These are phyloP conservation scores for Onychomys leucogaster DNA, from an alignment of 2,797 vertebrate genomes.

Conservation along the genomic window DNA sequence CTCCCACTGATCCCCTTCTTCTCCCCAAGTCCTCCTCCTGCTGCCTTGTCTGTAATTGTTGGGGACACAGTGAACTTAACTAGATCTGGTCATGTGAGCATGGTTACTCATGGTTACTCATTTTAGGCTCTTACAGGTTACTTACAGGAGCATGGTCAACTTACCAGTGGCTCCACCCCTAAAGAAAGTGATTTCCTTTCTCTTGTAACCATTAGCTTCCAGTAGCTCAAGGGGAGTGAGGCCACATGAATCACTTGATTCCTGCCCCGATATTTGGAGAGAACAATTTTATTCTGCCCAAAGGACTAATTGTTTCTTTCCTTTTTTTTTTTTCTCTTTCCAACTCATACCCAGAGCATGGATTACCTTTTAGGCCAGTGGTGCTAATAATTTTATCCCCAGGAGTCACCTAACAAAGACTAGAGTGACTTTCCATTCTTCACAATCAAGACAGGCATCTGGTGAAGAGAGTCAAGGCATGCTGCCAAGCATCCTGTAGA, in stretches of 20 bases:
- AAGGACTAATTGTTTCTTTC: background rate
- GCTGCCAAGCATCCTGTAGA: background rate
- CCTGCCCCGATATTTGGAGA: background rate
- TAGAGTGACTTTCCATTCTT: background rate
- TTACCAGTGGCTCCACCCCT: background rate
- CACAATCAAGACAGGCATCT: background rate
- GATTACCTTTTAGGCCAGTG: background rate
- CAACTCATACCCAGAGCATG: background rate
- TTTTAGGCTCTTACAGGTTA: no score
- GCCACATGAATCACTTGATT: background rate
- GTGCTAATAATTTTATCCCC: background rate
- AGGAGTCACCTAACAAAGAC: background rate
- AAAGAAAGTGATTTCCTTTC: background rate
- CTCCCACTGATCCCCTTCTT: background rate
- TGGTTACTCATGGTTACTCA: no score
- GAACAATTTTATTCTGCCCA: rapidly evolving
- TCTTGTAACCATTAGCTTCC: background rate
- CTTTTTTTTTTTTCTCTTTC: background rate
- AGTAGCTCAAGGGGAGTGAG: background rate
- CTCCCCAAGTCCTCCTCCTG: background rate
- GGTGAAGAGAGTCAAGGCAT: background rate
- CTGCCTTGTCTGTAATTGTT: no score
- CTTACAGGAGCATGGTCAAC: background rate
- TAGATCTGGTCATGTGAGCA: background rate
- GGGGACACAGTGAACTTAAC: no score